Conservation (phyloP, 2,888 invertebrate genomes). For the Nemoura dubitans region DNA sequence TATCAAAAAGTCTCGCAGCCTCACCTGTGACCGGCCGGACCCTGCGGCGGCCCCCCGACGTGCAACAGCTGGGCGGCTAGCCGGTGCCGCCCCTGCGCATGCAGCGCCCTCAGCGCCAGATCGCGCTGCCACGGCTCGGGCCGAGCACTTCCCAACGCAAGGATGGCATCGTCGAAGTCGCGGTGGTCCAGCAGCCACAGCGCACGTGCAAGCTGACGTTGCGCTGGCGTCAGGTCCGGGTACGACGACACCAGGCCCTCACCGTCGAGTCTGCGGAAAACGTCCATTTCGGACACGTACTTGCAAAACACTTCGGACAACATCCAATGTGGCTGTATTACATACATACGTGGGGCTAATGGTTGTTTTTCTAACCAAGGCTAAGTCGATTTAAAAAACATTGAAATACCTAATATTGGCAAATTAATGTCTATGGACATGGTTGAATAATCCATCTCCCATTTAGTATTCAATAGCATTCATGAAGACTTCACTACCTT, state of each 20-base stretch:
- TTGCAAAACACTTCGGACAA: no score
- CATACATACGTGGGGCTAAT: no score
- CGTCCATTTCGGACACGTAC: conserved; percentile 85
- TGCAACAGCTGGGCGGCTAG: not conserved
- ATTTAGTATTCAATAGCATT: no score
- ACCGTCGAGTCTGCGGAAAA: conserved; percentile 75
- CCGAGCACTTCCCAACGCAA: conserved; percentile 60
- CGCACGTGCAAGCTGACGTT: conserved; percentile 75
- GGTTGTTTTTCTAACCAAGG: no score
- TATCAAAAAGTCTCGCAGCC: not conserved
- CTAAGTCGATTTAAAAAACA: no score
- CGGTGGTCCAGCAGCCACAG: conserved; percentile 92
- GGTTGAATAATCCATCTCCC: no score
- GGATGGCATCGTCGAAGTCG: conserved; percentile 77
- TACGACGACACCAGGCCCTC: not conserved
- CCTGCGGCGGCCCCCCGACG: not conserved
- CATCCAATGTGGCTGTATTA: no score
- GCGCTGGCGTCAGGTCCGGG: not conserved
- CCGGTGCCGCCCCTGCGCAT: not conserved
- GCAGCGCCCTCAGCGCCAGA: not conserved
- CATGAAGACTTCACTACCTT: no score
- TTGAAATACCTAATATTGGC: no score
- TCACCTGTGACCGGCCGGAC: not conserved
- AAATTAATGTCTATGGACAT: no score
- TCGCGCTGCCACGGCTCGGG: not conserved